These are phyloP conservation scores for Trichogramma dendrolimi DNA, from an alignment of 2,888 invertebrate genomes.

Conservation along the genomic window DNA sequence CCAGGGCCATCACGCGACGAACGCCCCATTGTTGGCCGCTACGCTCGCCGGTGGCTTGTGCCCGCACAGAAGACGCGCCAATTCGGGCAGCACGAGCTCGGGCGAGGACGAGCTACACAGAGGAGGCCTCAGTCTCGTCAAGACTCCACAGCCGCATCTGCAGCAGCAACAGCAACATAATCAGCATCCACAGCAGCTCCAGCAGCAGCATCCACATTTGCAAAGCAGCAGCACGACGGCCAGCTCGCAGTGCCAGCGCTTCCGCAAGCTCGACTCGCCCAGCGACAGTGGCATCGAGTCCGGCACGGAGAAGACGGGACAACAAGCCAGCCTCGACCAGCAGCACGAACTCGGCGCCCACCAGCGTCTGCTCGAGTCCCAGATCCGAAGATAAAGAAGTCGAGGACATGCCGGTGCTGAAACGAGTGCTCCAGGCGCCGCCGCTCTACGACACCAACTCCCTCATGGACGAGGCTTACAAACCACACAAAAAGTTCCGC, in stretches of 20 bases:
- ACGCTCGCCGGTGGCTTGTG: slow-evolving; percentile 69
- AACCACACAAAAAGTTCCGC: slow-evolving; percentile 93
- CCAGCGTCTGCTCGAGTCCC: slow-evolving; percentile 82
- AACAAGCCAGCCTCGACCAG: slow-evolving; percentile 54
- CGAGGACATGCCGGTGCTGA: slow-evolving; percentile 89
- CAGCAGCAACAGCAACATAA: not conserved
- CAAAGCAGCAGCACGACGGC: not conserved
- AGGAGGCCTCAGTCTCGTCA: slow-evolving; percentile 44
- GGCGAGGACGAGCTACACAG: slow-evolving; percentile 67
- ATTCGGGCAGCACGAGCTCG: slow-evolving; percentile 67
- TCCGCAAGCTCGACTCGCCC: slow-evolving; percentile 83
- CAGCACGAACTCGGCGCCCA: slow-evolving; percentile 61
- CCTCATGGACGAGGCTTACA: slow-evolving; percentile 91
- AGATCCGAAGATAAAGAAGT: slow-evolving; percentile 77
- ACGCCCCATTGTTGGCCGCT: slow-evolving; percentile 70
- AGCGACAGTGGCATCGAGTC: slow-evolving; percentile 92
- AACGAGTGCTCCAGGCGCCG: slow-evolving; percentile 87
- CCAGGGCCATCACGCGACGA: slow-evolving; percentile 62
- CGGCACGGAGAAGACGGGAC: slow-evolving; percentile 81
- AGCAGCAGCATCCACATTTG: not conserved
- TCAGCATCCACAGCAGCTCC: not conserved
- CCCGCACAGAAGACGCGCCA: slow-evolving; percentile 69
- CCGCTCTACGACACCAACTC: slow-evolving; percentile 86
- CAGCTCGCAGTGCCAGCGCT: slow-evolving; percentile 57
- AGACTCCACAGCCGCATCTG: slow-evolving; percentile 46